Evolutionary conservation across 2,888 invertebrate genomes (phyloP).

Genomic region (Drosophila neonasuta): DNA sequence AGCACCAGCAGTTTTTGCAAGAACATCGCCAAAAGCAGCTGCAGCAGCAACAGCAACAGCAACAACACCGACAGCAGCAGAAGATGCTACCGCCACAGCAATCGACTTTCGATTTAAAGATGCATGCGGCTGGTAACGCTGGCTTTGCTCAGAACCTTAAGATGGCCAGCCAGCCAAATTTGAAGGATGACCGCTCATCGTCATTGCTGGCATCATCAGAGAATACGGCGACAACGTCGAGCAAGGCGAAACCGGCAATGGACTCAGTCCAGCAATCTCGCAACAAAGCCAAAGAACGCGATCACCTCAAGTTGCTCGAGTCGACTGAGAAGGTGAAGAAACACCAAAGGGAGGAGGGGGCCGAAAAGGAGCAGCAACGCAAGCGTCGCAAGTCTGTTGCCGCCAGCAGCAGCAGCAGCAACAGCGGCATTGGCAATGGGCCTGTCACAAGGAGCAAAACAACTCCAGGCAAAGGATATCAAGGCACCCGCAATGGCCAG

Average conservation of each 20-base stretch:
- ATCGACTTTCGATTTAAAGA: conserved; percentile 78
- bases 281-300: conserved; percentile 96
- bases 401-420: conserved; percentile 31
- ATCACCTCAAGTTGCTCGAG: conserved; percentile 92
- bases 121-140: conserved; percentile 54
- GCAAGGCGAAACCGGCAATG: conserved; percentile 85
- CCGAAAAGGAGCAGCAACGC: conserved; percentile 84
- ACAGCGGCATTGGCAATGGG: conserved; percentile 32
- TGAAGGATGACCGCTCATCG: conserved; percentile 96
- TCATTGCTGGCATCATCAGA: conserved; percentile 89
- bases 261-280: conserved; percentile 91
- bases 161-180: conserved; percentile 88
- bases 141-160: conserved; percentile 88
- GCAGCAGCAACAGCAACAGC: background rate
- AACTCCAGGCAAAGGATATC: conserved; percentile 53
- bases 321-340: conserved; percentile 89
- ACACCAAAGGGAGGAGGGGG: conserved; percentile 87
- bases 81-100: conserved; percentile 78
- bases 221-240: conserved; percentile 83
- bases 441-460: conserved; percentile 35
- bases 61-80: conserved; percentile 62
- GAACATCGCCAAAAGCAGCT: background rate
- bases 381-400: conserved; percentile 82
- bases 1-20: conserved; percentile 81
- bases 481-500: conserved; percentile 38